Base-by-base conservation (phyloP, 2,113 vertebrate genomes). In the Ancistrus triradiatus region DNA sequence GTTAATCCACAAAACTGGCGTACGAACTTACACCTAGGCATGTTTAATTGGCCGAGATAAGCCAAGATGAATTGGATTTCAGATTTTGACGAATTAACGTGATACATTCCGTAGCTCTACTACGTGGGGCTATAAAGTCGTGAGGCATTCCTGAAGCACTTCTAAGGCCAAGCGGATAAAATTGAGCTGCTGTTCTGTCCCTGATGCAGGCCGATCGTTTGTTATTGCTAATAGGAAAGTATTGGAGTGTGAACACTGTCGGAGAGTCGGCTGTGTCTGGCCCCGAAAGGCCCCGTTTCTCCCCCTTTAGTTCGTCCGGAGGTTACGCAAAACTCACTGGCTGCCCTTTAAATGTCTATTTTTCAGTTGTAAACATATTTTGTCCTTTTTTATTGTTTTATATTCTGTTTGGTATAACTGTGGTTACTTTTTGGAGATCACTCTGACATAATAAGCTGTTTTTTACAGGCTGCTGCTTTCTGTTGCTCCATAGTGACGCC, bases 81-180 rank as follows among this genome's bases (percentile, higher is more conserved):
- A n/a, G n/a, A 63, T 78, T 68, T 74, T 78, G 70, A 74, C 63
- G 61, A 62, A 77, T 60, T 63, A 68, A 70, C 74, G 37, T 59
- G 27, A 66, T 61, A 74, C 74, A 82, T 87, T 84, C 72, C 78
- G 59, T 78, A 73, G 75, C 75, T 81, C 76, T 86, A 74, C 86
- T 86, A 80, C 82, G 72, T 73, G 58, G 58, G 58, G 58, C 58
- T 85, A 81, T 80, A 86, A 84, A 85, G 82, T 87, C 85, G 75
- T 83, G 71, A 71, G 80, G 81, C 83, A 81, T 87, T 74, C 84
- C 72, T 77, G 66, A 88, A 89, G 88, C 87, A 88, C 88, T 90
- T 90, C 82, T 77, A 69, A 68, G 72, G 77, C 68, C 66, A 74
- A 68, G 81, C 67, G 69, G 74, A 35, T 63, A 46, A 73, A 59